Evolutionary conservation across 2,797 vertebrate genomes (phyloP).

Genomic region (Tangara arthus): DNA sequence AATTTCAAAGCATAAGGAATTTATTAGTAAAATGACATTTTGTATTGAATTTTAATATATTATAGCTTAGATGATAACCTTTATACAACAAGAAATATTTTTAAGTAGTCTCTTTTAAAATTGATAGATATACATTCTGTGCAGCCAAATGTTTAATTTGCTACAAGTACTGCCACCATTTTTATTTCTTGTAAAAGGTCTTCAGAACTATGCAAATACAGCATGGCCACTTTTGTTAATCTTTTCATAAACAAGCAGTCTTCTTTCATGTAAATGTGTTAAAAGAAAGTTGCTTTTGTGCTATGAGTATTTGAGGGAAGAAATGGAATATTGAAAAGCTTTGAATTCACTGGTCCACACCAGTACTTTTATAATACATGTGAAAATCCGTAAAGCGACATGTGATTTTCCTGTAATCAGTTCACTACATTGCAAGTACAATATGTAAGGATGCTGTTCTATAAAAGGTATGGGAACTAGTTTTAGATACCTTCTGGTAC

Average conservation of each 20-base stretch:
- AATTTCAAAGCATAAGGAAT: slow-evolving; percentile 57
- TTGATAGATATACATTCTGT: slow-evolving; percentile 62
- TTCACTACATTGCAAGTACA: not conserved
- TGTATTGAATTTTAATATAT: slow-evolving; percentile 65
- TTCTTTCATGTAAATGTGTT: not conserved
- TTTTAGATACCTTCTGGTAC: slow-evolving; percentile 20
- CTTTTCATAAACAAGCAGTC: not conserved
- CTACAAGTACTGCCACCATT: slow-evolving; percentile 42
- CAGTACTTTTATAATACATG: not conserved
- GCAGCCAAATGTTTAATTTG: slow-evolving; percentile 61
- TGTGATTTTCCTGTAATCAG: not conserved
- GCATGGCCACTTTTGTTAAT: not conserved
- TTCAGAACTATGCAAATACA: not conserved
- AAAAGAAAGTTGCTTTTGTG: not conserved
- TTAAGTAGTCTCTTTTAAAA: slow-evolving; percentile 57
- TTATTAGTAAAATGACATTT: slow-evolving; percentile 65
- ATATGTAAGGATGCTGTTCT: not conserved
- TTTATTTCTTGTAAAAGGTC: slow-evolving; percentile 17
- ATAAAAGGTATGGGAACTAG: not conserved
- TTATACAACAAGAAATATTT: slow-evolving; percentile 49
- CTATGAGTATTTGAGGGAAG: not conserved
- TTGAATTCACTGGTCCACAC: not conserved
- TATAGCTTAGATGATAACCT: slow-evolving; percentile 59
- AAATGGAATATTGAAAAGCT: not conserved
- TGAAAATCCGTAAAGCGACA: not conserved